Evolutionary conservation across 2,113 vertebrate genomes (phyloP).

Genomic region (Rissa tridactyla): DNA sequence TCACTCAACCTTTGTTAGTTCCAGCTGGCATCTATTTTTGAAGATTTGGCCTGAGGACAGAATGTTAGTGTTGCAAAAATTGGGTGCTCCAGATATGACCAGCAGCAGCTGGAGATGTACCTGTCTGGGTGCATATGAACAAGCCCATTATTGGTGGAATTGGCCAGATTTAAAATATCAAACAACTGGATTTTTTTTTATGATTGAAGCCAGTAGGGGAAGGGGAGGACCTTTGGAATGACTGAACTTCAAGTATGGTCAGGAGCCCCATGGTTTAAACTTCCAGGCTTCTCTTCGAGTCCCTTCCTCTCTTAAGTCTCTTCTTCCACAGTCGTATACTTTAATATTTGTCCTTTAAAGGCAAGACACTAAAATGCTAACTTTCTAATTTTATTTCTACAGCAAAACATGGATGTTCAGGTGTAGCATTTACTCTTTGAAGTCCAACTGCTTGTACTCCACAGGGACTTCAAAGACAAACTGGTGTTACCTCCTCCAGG

Average conservation of each 20-base stretch:
- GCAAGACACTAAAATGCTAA: not conserved
- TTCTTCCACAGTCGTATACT: not conserved
- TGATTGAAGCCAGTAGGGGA: not conserved
- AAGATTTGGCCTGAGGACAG: not conserved
- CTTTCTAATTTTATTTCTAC: slow-evolving; percentile 2
- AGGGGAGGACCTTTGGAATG: not conserved
- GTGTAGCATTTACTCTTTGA: slow-evolving; percentile 30
- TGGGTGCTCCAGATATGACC: not conserved
- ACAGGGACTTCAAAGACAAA: slow-evolving; percentile 32
- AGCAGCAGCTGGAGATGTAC: not conserved
- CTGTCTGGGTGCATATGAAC: not conserved
- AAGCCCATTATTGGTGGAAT: not conserved
- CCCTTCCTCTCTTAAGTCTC: not conserved
- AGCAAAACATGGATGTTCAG: not conserved
- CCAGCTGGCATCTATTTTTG: not conserved
- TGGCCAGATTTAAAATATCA: not conserved
- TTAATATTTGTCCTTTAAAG: not conserved
- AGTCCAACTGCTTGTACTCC: slow-evolving; percentile 1
- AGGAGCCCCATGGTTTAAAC: not conserved
- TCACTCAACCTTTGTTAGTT: not conserved
- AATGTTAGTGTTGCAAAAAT: not conserved
- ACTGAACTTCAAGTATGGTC: not conserved
- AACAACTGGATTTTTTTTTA: not conserved
- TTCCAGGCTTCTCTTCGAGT: not conserved
- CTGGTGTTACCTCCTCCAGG: not conserved